Evolutionary conservation across 2,888 invertebrate species (phyloP).

Genomic region (Catocala sponsa): DNA sequence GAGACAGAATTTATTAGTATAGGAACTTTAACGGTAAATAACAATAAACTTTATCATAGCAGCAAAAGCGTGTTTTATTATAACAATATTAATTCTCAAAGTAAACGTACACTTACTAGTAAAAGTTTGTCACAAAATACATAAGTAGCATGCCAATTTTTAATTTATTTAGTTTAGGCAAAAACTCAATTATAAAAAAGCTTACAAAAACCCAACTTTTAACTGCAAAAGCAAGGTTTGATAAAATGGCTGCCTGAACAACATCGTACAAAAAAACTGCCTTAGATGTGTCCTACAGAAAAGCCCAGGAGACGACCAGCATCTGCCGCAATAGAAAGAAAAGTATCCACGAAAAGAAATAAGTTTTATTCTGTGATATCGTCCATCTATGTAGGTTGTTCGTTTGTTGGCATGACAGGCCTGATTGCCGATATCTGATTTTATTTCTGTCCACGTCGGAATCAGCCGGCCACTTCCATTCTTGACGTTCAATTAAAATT

Average conservation of each 20-base stretch:
- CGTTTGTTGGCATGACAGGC: constrained; percentile 8
- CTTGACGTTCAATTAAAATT: constrained; percentile 27
- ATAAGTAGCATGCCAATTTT: no score
- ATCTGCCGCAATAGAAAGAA: constrained; percentile 30
- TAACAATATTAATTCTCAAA: no score
- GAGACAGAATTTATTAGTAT: no score
- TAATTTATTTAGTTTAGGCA: no score
- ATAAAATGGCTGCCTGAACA: constrained; percentile 45
- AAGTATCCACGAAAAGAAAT: constrained; percentile 11
- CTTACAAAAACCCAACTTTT: not conserved
- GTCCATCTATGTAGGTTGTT: constrained; percentile 4
- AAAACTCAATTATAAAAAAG: not conserved
- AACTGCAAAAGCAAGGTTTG: constrained; percentile 30
- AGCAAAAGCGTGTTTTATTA: no score
- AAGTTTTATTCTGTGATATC: constrained; percentile 12
- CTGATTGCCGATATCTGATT: constrained; percentile 32
- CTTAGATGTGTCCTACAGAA: constrained; percentile 27
- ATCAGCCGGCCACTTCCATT: constrained; percentile 24
- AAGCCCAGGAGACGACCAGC: constrained; percentile 40
- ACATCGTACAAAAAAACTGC: constrained; percentile 45
- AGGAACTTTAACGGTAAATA: no score
- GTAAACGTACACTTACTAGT: no score
- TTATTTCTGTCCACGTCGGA: constrained; percentile 25
- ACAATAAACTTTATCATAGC: no score
- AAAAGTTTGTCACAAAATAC: no score